Conservation (phyloP, 1,140 invertebrate species). For the Bicyclus anynana region DNA sequence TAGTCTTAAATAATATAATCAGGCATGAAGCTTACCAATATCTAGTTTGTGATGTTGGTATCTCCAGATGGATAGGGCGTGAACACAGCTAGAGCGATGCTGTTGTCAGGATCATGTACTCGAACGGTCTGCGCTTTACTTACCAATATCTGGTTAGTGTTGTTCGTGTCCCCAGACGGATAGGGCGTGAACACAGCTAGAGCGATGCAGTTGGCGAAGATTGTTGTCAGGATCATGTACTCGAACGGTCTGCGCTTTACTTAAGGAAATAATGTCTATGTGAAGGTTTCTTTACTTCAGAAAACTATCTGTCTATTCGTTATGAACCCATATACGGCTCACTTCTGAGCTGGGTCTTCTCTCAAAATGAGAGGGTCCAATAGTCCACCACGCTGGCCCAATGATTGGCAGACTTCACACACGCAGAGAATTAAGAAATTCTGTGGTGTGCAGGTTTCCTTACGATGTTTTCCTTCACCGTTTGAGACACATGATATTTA, state of each 20-base stretch:
- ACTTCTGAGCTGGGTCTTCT: too few species aligned
- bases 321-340: too few species aligned
- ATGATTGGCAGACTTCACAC: too few species aligned
- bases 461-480: too few species aligned
- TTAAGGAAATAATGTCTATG: conserved; percentile 35
- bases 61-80: conserved; percentile 97
- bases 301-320: too few species aligned
- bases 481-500: too few species aligned
- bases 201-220: conserved; percentile 99
- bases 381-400: too few species aligned
- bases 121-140: conserved; percentile 92
- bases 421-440: too few species aligned
- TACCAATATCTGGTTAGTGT: conserved; percentile 95
- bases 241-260: conserved; percentile 93
- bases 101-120: conserved; percentile 98
- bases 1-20: too few species aligned
- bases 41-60: conserved; percentile 95
- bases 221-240: conserved; percentile 98
- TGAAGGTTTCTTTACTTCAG: too few species aligned
- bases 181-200: conserved; percentile 98
- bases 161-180: conserved; percentile 96
- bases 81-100: conserved; percentile 97
- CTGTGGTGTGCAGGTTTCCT: too few species aligned
- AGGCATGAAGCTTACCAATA: conserved; percentile 98
- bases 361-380: too few species aligned